phyloP scores from a whole-genome alignment of 2,113 vertebrate genomes.

The Melanotaenia duboulayi region DNA sequence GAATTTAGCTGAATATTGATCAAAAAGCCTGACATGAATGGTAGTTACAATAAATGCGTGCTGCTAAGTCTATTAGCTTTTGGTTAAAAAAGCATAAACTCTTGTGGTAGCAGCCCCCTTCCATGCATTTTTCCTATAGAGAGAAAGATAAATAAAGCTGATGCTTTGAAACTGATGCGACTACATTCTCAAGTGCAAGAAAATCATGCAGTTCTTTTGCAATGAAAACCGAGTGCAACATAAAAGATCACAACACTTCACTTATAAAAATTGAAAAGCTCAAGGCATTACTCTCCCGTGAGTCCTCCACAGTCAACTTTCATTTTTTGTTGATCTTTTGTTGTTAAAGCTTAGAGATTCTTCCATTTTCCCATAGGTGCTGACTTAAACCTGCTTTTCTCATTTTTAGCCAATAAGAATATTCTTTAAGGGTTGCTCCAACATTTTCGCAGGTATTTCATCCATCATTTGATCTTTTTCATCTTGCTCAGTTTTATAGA shows the following conservation, averaged over 20 bases:
- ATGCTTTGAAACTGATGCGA: conserved; percentile 3
- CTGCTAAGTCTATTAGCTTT: conserved; percentile 15
- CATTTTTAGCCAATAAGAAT: background rate
- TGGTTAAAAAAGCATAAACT: conserved; percentile 1
- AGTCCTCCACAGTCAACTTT: conserved; percentile 5
- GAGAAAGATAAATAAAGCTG: background rate
- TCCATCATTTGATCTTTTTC: too few relatives aligned
- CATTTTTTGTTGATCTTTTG: background rate
- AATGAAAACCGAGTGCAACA: background rate
- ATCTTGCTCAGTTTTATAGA: too few relatives aligned
- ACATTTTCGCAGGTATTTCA: too few relatives aligned
- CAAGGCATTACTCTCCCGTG: conserved; percentile 4
- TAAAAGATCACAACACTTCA: background rate
- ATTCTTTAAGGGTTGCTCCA: too few relatives aligned
- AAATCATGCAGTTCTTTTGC: background rate
- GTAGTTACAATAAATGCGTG: conserved; percentile 15
- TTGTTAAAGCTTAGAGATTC: background rate
- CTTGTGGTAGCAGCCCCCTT: background rate
- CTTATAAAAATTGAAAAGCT: conserved; percentile 3
- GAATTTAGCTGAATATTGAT: conserved; percentile 52
- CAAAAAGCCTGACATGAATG: conserved; percentile 36
- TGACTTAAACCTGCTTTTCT: background rate
- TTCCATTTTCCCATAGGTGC: background rate
- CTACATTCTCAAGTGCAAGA: background rate
- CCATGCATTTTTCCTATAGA: background rate